Evolutionary conservation across 1,140 invertebrate species (phyloP).

Genomic region (Sogatella furcifera): DNA sequence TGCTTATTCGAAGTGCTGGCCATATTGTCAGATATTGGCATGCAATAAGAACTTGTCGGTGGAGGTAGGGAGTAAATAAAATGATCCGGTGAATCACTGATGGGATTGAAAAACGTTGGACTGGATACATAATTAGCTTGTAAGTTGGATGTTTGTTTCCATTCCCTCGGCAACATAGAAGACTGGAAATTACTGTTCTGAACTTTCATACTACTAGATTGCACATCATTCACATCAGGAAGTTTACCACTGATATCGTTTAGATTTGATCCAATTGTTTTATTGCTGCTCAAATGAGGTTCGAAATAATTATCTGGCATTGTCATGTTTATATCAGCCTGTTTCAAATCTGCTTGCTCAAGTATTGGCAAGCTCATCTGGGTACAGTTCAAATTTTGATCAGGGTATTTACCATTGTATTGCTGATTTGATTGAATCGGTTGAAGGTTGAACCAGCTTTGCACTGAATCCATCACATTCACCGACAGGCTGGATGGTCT

Average conservation of each 20-base stretch:
- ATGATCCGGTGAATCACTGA: constrained; percentile 10
- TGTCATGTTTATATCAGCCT: constrained; percentile 9
- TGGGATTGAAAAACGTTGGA: constrained; percentile 4
- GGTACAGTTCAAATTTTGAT: constrained; percentile 10
- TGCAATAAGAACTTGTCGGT: constrained; percentile 4
- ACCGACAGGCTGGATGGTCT: constrained; percentile 3
- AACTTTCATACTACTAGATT: not conserved
- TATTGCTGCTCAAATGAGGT: not conserved
- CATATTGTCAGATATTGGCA: not conserved
- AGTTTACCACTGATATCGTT: not conserved
- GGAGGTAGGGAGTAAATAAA: not conserved
- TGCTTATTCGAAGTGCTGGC: not conserved
- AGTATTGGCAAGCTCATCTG: not conserved
- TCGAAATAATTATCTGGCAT: constrained; percentile 12
- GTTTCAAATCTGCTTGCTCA: constrained; percentile 13
- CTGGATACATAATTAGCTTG: constrained; percentile 10
- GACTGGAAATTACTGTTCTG: constrained; percentile 5
- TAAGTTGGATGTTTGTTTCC: constrained; percentile 1
- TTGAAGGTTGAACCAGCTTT: constrained; percentile 12
- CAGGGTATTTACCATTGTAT: constrained; percentile 4
- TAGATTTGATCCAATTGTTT: not conserved
- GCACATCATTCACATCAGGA: not conserved
- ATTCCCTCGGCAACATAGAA: constrained; percentile 1
- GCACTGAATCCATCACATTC: constrained; percentile 12
- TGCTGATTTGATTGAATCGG: not conserved